Percentiles rank a stretch among this genome's conserved stretches.
phyloP scores from a whole-genome alignment of 2,888 invertebrate species.

The Lasioglossum vierecki region DNA sequence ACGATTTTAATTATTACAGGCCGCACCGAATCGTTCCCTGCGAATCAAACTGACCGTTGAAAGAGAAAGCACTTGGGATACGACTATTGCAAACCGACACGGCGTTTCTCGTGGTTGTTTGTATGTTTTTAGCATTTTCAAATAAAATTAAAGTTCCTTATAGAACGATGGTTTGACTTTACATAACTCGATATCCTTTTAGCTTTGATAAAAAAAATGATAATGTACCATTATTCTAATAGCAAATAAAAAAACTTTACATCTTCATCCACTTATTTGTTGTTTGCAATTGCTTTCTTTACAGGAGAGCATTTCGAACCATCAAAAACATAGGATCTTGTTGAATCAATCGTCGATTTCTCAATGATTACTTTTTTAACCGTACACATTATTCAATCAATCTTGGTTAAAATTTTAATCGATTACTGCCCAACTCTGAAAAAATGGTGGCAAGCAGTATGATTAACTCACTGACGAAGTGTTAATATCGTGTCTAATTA shows the following conservation, averaged over 20 bases:
- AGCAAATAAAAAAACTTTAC: too few relatives aligned
- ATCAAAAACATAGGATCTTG: too few relatives aligned
- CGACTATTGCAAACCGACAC: too few relatives aligned
- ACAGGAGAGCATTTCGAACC: too few relatives aligned
- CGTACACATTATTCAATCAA: too few relatives aligned
- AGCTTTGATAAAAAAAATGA: neutral
- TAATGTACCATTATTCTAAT: too few relatives aligned
- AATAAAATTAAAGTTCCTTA: neutral
- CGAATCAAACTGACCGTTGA: neutral
- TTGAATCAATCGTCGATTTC: too few relatives aligned
- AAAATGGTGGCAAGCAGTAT: neutral
- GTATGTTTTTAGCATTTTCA: neutral
- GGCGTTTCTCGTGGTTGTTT: neutral
- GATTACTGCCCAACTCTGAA: too few relatives aligned
- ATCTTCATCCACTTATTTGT: too few relatives aligned
- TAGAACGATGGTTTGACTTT: neutral
- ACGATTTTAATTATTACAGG: slow-evolving; percentile 46
- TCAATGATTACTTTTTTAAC: too few relatives aligned
- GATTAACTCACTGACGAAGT: neutral
- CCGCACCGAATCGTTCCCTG: neutral
- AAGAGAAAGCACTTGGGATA: neutral
- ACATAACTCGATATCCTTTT: neutral
- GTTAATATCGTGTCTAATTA: neutral
- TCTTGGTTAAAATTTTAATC: too few relatives aligned
- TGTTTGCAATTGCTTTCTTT: too few relatives aligned